Percentiles rank a stretch among this genome's conserved stretches.
Evolutionary conservation across 2,113 vertebrate genomes (phyloP).

Genomic region (Python bivittatus): DNA sequence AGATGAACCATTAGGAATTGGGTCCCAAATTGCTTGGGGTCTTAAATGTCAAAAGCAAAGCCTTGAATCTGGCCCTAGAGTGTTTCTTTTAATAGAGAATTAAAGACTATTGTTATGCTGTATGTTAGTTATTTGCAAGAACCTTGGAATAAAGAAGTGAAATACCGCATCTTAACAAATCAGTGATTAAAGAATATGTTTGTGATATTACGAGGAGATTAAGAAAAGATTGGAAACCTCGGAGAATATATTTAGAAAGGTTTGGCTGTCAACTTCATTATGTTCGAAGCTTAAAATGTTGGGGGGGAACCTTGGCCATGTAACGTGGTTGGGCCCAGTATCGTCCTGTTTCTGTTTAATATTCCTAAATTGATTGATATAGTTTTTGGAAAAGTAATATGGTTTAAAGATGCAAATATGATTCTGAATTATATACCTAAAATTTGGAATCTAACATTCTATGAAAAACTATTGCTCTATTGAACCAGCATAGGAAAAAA

Average conservation of each 20-base stretch:
- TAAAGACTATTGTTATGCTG: not conserved
- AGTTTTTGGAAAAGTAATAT: not conserved
- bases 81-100: not conserved
- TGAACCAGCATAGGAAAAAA: not conserved
- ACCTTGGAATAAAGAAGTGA: not conserved
- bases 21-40: not conserved
- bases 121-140: not conserved
- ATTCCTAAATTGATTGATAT: not conserved
- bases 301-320: not conserved
- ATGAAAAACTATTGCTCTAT: not conserved
- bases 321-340: not conserved
- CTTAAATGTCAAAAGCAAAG: not conserved
- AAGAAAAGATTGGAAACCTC: not conserved
- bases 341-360: not conserved
- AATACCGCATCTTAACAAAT: not conserved
- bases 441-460: not conserved
- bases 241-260: not conserved
- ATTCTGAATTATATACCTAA: not conserved
- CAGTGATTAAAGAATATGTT: not conserved
- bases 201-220: not conserved
- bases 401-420: not conserved
- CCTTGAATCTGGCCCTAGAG: not conserved
- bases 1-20: not conserved
- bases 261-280: not conserved
- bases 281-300: not conserved